These are phyloP conservation scores for Myotis planiceps DNA, from an alignment of 2,797 vertebrate species.

Conservation along the genomic window DNA sequence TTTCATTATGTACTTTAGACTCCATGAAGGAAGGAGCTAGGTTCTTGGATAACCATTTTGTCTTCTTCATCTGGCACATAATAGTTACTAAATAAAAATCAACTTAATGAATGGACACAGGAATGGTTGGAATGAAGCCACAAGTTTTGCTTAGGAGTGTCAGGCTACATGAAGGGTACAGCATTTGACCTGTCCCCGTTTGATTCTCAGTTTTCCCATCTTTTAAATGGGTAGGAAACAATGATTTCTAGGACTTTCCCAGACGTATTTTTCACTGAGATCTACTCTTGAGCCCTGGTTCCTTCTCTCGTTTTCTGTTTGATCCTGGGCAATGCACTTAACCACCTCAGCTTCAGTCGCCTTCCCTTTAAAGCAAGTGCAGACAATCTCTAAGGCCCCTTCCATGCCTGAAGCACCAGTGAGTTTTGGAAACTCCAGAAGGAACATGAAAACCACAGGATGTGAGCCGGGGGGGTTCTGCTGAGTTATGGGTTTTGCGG, in stretches of 20 bases:
- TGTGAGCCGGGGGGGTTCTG: slow-evolving; percentile 26
- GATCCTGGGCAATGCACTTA: not conserved
- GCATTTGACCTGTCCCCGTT: not conserved
- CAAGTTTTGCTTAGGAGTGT: not conserved
- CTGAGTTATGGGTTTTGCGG: slow-evolving; percentile 79
- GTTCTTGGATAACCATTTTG: not conserved
- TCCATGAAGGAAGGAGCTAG: not conserved
- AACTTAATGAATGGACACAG: not conserved
- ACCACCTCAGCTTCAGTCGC: not conserved
- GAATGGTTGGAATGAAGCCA: not conserved
- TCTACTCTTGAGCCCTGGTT: not conserved
- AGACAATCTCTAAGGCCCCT: not conserved
- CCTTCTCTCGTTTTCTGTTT: not conserved
- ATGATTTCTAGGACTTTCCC: not conserved
- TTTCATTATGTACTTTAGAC: not conserved
- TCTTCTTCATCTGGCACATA: not conserved
- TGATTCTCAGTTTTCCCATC: not conserved
- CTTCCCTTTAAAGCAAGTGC: not conserved
- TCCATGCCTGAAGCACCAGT: not conserved
- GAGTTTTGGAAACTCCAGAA: slow-evolving; percentile 36
- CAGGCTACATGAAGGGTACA: not conserved
- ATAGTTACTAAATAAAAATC: not conserved
- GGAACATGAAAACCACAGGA: slow-evolving; percentile 20
- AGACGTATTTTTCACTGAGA: not conserved
- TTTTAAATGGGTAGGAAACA: not conserved